phyloP scores from a whole-genome alignment of 2,797 vertebrate species.

The Limosa lapponica region DNA sequence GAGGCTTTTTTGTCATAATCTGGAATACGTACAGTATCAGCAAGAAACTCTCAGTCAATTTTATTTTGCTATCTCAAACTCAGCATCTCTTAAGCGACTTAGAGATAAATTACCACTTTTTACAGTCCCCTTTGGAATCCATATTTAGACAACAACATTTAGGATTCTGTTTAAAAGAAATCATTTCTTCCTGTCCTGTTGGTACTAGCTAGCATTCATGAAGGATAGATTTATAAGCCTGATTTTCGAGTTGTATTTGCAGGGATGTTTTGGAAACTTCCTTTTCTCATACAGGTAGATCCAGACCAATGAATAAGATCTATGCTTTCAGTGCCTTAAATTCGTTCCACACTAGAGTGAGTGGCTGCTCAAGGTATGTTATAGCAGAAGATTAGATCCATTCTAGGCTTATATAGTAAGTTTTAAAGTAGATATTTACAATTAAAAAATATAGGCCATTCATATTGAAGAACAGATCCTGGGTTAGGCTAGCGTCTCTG shows the following conservation, averaged over 20 bases:
- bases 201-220: neutral
- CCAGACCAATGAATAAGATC: neutral
- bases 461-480: neutral
- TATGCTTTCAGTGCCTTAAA: neutral
- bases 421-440: neutral
- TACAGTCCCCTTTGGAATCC: neutral
- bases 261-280: neutral
- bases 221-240: neutral
- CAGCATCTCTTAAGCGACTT: neutral
- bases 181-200: neutral
- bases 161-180: neutral
- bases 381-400: neutral
- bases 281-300: neutral
- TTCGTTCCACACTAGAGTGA: neutral
- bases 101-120: neutral
- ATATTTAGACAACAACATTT: neutral
- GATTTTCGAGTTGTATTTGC: neutral
- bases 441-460: neutral
- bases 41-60: neutral
- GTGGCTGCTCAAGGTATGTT: neutral
- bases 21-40: conserved; percentile 21
- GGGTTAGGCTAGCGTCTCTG: neutral
- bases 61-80: neutral
- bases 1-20: neutral
- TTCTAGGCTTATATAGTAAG: neutral